phyloP scores from a whole-genome alignment of 2,888 invertebrate species.

The Leptothorax acervorum region DNA sequence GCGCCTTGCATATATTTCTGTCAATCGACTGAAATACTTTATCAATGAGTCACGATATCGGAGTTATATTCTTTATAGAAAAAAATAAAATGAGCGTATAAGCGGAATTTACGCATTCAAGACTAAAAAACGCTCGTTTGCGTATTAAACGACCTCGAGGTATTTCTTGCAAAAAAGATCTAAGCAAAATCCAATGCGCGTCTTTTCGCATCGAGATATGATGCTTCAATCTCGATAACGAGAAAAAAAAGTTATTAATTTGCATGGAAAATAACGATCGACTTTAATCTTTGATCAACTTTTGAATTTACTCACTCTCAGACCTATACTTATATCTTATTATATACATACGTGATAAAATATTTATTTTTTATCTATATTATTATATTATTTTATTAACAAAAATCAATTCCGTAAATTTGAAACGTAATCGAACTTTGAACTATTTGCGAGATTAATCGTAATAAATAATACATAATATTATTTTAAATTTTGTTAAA shows the following conservation, averaged over 20 bases:
- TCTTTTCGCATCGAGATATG: neutral
- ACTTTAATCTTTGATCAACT: constrained; percentile 10
- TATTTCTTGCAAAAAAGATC: constrained; percentile 7
- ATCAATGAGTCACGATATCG: neutral
- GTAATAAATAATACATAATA: neutral
- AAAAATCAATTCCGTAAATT: neutral
- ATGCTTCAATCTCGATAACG: neutral
- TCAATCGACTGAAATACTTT: neutral
- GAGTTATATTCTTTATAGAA: neutral
- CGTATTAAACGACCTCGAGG: neutral
- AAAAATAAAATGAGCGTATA: neutral
- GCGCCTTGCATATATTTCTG: neutral
- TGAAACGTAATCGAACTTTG: neutral
- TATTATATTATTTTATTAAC: neutral
- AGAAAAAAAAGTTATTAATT: neutral
- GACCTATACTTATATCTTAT: neutral
- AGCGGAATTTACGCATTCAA: neutral
- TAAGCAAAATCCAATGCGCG: neutral
- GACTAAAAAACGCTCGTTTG: neutral
- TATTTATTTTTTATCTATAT: neutral
- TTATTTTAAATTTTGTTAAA: constrained; percentile 3
- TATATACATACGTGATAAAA: neutral
- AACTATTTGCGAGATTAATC: neutral
- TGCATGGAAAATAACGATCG: neutral
- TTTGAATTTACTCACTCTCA: neutral